phyloP scores from a whole-genome alignment of 2,113 vertebrate species.

The Tyrannus savana region DNA sequence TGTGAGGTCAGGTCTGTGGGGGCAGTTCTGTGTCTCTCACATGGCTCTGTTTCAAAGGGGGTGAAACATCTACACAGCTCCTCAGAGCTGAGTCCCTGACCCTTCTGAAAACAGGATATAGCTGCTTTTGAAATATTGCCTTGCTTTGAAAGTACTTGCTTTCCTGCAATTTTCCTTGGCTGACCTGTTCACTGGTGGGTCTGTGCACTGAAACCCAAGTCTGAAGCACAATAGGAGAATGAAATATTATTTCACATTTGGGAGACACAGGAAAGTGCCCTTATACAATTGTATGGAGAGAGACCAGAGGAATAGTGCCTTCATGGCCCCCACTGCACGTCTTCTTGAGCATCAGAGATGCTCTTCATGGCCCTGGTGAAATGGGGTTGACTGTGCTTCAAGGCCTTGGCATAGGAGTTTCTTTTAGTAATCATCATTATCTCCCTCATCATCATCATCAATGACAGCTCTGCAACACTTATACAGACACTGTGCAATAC shows the following conservation, averaged over 20 bases:
- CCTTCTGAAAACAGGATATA: not conserved
- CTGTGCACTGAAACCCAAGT: not conserved
- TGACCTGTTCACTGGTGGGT: not conserved
- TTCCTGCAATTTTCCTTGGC: not conserved
- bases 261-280: not conserved
- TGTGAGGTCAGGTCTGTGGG: not conserved
- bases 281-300: not conserved
- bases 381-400: not conserved
- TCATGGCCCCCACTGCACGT: not conserved
- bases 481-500: not conserved
- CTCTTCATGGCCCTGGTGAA: not conserved
- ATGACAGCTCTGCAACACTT: accelerated
- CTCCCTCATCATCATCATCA: not conserved
- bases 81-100: not conserved
- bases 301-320: not conserved
- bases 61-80: not conserved
- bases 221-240: not conserved
- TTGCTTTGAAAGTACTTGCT: not conserved
- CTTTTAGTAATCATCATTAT: not conserved
- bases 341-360: not conserved
- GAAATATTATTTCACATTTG: not conserved
- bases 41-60: not conserved
- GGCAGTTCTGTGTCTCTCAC: not conserved
- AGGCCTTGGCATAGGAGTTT: not conserved
- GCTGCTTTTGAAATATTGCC: not conserved